Percentiles rank a stretch among this genome's conserved stretches.
Conservation (phyloP, 37 sponge, comb jelly and placozoan species). For the Ianthella basta region DNA sequence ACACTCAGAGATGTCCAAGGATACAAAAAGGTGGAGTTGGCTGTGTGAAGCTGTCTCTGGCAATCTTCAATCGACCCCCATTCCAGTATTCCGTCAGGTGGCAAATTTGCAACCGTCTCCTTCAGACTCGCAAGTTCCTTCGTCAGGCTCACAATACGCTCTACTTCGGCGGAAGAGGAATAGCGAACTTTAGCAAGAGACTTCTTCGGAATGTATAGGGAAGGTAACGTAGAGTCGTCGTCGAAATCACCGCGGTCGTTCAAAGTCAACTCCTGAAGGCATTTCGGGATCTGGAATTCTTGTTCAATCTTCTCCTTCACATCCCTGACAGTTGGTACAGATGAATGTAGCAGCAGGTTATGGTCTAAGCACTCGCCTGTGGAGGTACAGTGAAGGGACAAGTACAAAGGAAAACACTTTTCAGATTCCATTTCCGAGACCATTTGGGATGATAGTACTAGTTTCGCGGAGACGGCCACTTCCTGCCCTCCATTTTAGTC, state of each 20-base stretch:
- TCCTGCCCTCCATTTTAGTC: too few relatives aligned
- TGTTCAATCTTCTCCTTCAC: constrained; percentile 4
- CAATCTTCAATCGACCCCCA: neutral
- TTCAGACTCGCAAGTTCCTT: neutral
- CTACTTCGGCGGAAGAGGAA: neutral
- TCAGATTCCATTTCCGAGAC: too few relatives aligned
- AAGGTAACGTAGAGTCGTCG: neutral
- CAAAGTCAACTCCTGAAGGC: neutral
- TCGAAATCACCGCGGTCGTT: neutral
- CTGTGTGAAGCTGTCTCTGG: neutral
- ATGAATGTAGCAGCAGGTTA: too few relatives aligned
- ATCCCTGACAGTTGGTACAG: neutral
- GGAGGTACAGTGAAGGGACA: too few relatives aligned
- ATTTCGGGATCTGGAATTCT: constrained; percentile 24
- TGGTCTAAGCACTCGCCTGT: too few relatives aligned
- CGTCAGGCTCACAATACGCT: neutral
- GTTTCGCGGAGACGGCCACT: too few relatives aligned
- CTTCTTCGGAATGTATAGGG: constrained; percentile 23
- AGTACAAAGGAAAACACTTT: too few relatives aligned
- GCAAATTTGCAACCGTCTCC: too few relatives aligned
- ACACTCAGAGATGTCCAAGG: constrained; percentile 5
- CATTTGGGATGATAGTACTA: too few relatives aligned
- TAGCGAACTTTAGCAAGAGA: neutral
- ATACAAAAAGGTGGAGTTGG: neutral
- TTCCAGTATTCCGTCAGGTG: too few relatives aligned